Evolutionary conservation across 2,797 vertebrate species (phyloP).

Genomic region (Acipenser oxyrinchus): DNA sequence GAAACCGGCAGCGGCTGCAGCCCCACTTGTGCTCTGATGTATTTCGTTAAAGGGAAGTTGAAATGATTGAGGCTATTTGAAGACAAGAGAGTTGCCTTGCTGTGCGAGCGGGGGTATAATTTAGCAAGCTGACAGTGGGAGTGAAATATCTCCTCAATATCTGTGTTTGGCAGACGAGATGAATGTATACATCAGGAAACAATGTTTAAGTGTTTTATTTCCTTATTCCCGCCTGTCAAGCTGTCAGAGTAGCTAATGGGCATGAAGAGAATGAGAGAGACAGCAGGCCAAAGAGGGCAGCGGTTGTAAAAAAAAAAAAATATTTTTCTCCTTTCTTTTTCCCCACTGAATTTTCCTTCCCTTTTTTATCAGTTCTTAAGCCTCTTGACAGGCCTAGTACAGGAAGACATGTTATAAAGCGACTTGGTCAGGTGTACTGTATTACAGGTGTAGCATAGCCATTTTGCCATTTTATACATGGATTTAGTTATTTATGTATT

Average conservation of each 20-base stretch:
- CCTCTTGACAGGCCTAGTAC: not conserved
- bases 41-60: conserved; percentile 20
- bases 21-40: conserved; percentile 4
- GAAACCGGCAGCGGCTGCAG: not conserved
- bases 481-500: not conserved
- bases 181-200: conserved; percentile 77
- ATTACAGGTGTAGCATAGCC: not conserved
- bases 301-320: conserved; percentile 23
- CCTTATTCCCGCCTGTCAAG: conserved; percentile 66
- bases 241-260: conserved; percentile 67
- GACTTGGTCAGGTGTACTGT: too few species aligned
- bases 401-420: too few species aligned
- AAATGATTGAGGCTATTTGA: conserved; percentile 22
- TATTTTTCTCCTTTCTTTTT: not conserved
- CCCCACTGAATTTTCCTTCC: not conserved
- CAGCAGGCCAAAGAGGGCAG: conserved; percentile 31
- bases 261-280: conserved; percentile 47
- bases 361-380: not conserved
- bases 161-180: conserved; percentile 79
- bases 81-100: conserved; percentile 28
- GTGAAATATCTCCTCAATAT: conserved; percentile 78
- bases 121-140: conserved; percentile 70
- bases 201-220: conserved; percentile 68
- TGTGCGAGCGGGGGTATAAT: conserved; percentile 57
- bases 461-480: not conserved